Base-by-base conservation (phyloP, 2,113 vertebrate genomes). In the Colinus virginianus region DNA sequence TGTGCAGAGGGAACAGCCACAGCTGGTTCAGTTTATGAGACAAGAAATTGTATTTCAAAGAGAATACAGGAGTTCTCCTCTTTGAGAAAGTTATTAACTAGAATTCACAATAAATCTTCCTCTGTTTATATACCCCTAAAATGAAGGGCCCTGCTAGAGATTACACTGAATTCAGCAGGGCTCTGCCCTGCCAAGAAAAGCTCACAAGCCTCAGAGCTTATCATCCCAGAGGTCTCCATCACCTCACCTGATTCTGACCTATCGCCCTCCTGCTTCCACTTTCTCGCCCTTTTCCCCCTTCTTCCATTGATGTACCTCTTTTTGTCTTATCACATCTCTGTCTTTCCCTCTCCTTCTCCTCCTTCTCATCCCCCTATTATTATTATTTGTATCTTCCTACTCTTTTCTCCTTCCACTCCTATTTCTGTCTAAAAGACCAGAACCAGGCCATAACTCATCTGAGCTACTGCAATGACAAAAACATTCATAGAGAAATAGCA, bases 41-140 rank as follows among this genome's bases (percentile, higher is more conserved):
- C 88, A 74, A 95, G 96, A 97, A 97, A 97, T 95, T 95, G 70
- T 97, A 96, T 97, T 97, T 98, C 96, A 88, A 95, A 96, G 95
- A 84, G 67, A 97, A 93, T 74, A 83, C 85, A 84, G 91, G 91
- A 94, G 88, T 93, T 93, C 96, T 92, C 61, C 45, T 95, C 75
- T 96, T 93, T 51, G 93, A 97, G 90, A 97, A 88, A 80, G 88
- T 94, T 97, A 94, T 96, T 95, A 96, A 80, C 76, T 55, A 94
- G 95, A 96, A 96, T 91, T 94, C 30, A 32, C 91, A 95, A 90
- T 93, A 97, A 97, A 93, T 76, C 51, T 90, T 45, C 83, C 75
- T 83, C 86, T 87, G 72, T 96, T 96, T 95, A 94, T 96, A 92
- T 61, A 76, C 25, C 84, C 88, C 81, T 87, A 94, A 97, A 96